Evolutionary conservation across 1,140 invertebrate genomes (phyloP), one percentile per base, ranked within the genome.

Genomic region (Apis cerana): DNA sequence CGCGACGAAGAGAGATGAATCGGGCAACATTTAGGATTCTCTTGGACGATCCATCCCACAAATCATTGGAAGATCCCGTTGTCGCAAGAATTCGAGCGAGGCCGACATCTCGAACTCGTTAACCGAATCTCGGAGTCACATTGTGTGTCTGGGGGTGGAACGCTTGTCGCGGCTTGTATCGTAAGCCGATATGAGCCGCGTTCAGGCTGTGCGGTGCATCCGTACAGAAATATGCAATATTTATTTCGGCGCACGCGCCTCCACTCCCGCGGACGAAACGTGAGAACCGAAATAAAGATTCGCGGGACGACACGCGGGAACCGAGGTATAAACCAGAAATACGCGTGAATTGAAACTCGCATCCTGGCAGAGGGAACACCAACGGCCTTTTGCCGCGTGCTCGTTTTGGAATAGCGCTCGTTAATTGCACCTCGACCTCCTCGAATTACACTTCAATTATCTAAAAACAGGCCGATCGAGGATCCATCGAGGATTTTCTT

Each of bases 251-350:
- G 70, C 79, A 76, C 75, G 83, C 80, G 65, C 84, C 71, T 48
- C 50, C 81, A 71, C 67, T 33, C 65, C 54, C 62, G 80, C 70
- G 85, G 69, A 48, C 85, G 85, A 89, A 89, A 89, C 82, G 88
- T 89, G 88, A 89, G 87, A 89, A 89, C 88, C 82, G 82, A 89
- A 89, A 89, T 87, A 89, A 89, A 89, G 83, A 87, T 86, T 89
- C 78, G 84, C 33, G 33, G 33, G 81, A 80, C 86, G 86, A 85
- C 77, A 81, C 85, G 86, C 85, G 85, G 78, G 86, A 70, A 71
- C 71, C 84, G 65, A 65, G 75, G 69, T 79, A 76, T 79, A 76
- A 71, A 84, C 84, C 88, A 89, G 82, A 89, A 89, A 89, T 89
- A 88, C 79, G 85, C 84, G 80, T 76, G 82, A 70, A 87, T 85